These are phyloP conservation scores for Hirtodrosophila histrioides DNA, from an alignment of 2,888 invertebrate species.

Conservation along the genomic window DNA sequence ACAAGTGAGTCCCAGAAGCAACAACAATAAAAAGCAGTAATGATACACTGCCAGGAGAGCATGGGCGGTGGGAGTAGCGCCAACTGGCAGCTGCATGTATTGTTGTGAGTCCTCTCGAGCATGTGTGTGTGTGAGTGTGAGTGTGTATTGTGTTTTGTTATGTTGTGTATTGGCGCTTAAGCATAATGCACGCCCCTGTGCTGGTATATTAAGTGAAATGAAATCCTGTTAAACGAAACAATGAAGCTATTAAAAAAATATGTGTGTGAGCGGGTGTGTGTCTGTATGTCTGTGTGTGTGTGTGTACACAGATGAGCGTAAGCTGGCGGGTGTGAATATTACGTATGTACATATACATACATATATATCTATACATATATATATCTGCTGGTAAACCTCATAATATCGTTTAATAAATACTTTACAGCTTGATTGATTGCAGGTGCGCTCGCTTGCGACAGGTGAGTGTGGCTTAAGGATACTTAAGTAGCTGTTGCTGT, in stretches of 20 bases:
- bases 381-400: constrained; percentile 66
- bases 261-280: not conserved
- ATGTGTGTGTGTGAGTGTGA: not conserved
- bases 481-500: constrained; percentile 59
- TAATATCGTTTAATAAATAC: constrained; percentile 80
- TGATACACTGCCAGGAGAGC: constrained; percentile 16
- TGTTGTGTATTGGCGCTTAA: constrained; percentile 30
- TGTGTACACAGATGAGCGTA: constrained; percentile 3
- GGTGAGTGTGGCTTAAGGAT: constrained; percentile 61
- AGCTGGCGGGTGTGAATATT: constrained; percentile 3
- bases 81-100: constrained; percentile 37
- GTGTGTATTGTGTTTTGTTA: constrained; percentile 15
- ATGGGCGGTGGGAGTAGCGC: constrained; percentile 13
- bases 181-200: constrained; percentile 48
- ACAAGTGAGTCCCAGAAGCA: constrained; percentile 62
- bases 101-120: constrained; percentile 5
- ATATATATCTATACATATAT: constrained; percentile 19
- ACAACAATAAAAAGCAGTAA: constrained; percentile 64
- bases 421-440: constrained; percentile 78
- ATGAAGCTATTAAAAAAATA: constrained; percentile 74
- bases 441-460: constrained; percentile 58
- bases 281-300: not conserved
- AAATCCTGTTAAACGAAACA: constrained; percentile 77
- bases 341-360: constrained; percentile 5
- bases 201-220: constrained; percentile 74